Percentiles rank a stretch among this genome's conserved stretches.
phyloP scores from a whole-genome alignment of 92 coral and sea anemone genomes.

The Galaxea fascicularis region DNA sequence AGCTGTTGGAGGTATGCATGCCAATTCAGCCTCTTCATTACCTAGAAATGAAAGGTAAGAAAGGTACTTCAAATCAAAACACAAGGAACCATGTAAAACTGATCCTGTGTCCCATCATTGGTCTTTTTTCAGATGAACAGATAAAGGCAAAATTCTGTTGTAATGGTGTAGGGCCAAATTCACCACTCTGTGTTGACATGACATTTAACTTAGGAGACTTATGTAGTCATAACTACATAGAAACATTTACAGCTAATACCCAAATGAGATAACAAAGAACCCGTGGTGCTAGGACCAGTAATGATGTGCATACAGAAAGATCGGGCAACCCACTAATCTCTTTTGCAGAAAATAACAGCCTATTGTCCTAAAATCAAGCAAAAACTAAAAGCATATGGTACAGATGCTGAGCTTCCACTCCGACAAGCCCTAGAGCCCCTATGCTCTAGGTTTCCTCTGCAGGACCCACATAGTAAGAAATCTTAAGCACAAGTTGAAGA shows the following conservation, averaged over 20 bases:
- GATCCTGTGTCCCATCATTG: constrained; percentile 54
- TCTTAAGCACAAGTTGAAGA: constrained; percentile 55
- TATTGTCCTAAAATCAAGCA: constrained; percentile 46
- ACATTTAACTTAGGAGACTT: constrained; percentile 48
- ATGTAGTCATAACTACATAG: constrained; percentile 54
- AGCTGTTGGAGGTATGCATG: constrained; percentile 59
- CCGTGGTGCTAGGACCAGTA: constrained; percentile 59
- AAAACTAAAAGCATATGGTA: constrained; percentile 53
- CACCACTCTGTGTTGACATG: constrained; percentile 58
- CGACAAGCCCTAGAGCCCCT: constrained; percentile 59
- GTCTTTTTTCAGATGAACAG: constrained; percentile 41
- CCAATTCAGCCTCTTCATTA: constrained; percentile 52
- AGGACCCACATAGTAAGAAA: constrained; percentile 64
- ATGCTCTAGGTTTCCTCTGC: constrained; percentile 64
- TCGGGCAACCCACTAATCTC: constrained; percentile 44
- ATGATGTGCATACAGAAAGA: constrained; percentile 63
- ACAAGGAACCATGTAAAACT: constrained; percentile 23
- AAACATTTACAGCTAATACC: constrained; percentile 30
- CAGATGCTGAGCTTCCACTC: constrained; percentile 38
- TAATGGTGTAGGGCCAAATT: constrained; percentile 48
- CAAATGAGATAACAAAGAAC: constrained; percentile 36
- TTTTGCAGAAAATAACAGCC: constrained; percentile 51
- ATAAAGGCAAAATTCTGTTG: constrained; percentile 52
- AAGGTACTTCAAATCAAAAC: constrained; percentile 42
- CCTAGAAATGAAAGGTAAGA: constrained; percentile 45